Percentiles rank a stretch among this genome's conserved stretches.
Evolutionary conservation across 2,113 vertebrate genomes (phyloP).

Genomic region (Cathartes aura): DNA sequence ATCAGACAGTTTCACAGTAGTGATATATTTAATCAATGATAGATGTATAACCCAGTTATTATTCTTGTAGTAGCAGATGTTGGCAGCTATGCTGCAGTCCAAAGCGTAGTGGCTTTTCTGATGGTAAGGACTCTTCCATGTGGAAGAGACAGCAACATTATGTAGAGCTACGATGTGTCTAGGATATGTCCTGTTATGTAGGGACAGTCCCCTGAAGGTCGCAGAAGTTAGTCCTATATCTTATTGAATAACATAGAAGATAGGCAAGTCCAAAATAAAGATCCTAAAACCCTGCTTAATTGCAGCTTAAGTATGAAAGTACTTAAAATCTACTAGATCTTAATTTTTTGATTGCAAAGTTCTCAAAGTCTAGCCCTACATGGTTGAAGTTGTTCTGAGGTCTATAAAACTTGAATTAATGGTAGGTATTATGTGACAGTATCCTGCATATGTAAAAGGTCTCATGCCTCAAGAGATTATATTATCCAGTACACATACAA

Average conservation of each 20-base stretch:
- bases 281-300: background rate
- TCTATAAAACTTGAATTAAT: background rate
- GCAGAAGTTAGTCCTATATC: background rate
- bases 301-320: background rate
- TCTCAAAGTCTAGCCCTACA: background rate
- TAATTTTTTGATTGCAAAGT: background rate
- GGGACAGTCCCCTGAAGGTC: background rate
- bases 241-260: background rate
- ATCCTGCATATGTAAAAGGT: background rate
- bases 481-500: background rate
- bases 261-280: background rate
- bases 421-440: background rate
- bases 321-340: background rate
- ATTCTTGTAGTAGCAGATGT: background rate
- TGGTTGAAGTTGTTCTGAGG: background rate
- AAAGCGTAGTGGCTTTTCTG: background rate
- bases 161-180: background rate
- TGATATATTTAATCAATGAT: background rate
- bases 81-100: background rate
- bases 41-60: conserved; percentile 1
- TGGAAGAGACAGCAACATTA: background rate
- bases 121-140: background rate
- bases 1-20: background rate
- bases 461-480: background rate
- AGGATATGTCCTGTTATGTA: background rate